Evolutionary conservation across 2,797 vertebrate genomes (phyloP), one percentile per base, ranked within the genome.

Genomic region (Pyrocephalus nanus): DNA sequence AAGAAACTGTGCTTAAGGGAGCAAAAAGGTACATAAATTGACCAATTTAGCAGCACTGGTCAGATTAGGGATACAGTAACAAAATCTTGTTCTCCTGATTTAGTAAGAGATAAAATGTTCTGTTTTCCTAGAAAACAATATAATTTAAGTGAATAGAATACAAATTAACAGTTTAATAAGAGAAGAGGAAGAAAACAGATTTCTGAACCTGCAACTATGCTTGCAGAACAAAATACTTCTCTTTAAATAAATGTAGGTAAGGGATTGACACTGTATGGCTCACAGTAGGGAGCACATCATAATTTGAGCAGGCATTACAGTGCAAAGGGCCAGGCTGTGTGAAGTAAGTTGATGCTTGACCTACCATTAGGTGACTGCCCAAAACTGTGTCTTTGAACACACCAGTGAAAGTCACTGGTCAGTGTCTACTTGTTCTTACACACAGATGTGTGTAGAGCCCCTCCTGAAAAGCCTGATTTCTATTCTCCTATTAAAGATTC

Each of bases 11-110:
- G 47, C 54, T 86, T 78, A 72, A 86, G 29, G 90, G n/a, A 62
- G 62, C 40, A 90, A 70, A 76, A 90, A 80, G 43, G 51, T 90
- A 75, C 73, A 91, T 94, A 94, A 96, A 92, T 92, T 78, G 75
- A 93, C 89, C 36, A 81, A 62, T 93, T 92, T 94, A 93, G 85
- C 50, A 86, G 50, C 48, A 26, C 15, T 50, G 17, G 79, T 92
- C 72, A 70, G 66, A 66, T 89, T 55, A 92, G 61, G 50, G 50
- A 77, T 70, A 38, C 43, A 66, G 51, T 75, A 85, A 94, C 11
- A 85, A 86, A 88, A 42, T 85, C 34, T 54, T 87, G 40, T 50
- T 92, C 54, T 90, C 61, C 48, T 66, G 58, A 94, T 94, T 86
- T 86, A 86, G 54, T 65, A 65, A 87, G 36, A 88, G 85, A 96